A percentile compares a stretch with the other conserved stretches of the same genome.
Conservation (phyloP, 2,797 vertebrate genomes). For the Pseudochaenichthys georgianus region DNA sequence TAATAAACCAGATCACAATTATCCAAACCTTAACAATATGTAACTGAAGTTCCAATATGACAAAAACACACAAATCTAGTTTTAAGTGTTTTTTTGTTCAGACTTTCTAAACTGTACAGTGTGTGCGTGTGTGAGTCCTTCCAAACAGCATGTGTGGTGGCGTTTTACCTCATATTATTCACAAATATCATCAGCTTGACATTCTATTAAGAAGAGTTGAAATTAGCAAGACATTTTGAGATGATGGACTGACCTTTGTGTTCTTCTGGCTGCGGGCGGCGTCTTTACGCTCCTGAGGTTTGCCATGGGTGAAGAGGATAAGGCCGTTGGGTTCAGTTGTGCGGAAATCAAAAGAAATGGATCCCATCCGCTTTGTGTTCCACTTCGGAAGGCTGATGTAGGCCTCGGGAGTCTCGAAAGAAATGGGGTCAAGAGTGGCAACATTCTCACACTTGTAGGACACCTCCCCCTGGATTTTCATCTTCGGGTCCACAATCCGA, state of each 20-base stretch:
- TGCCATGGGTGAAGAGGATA: slow-evolving; percentile 98
- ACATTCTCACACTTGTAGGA: slow-evolving; percentile 97
- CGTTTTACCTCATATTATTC: neutral
- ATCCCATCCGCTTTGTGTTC: slow-evolving; percentile 99
- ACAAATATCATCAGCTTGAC: neutral
- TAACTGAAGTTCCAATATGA: no score
- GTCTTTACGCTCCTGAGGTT: slow-evolving; percentile 96
- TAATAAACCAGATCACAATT: no score
- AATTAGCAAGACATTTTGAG: neutral
- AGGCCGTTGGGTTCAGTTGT: slow-evolving; percentile 97
- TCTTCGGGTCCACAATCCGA: slow-evolving; percentile 97
- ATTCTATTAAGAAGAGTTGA: neutral
- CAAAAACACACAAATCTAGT: no score
- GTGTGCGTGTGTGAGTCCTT: neutral
- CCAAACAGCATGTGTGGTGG: neutral
- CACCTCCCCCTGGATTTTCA: slow-evolving; percentile 99
- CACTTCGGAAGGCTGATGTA: slow-evolving; percentile 98
- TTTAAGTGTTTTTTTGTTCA: no score
- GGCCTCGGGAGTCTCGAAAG: slow-evolving; percentile 97
- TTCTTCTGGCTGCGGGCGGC: slow-evolving; percentile 93
- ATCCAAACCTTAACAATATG: no score
- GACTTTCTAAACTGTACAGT: no score
- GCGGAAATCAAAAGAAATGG: slow-evolving; percentile 98
- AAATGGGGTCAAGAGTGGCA: slow-evolving; percentile 96
- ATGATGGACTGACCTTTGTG: slow-evolving; percentile 70